Percentiles rank a stretch among this genome's conserved stretches.
Evolutionary conservation across 2,797 vertebrate species (phyloP).

Genomic region (Strix occidentalis): DNA sequence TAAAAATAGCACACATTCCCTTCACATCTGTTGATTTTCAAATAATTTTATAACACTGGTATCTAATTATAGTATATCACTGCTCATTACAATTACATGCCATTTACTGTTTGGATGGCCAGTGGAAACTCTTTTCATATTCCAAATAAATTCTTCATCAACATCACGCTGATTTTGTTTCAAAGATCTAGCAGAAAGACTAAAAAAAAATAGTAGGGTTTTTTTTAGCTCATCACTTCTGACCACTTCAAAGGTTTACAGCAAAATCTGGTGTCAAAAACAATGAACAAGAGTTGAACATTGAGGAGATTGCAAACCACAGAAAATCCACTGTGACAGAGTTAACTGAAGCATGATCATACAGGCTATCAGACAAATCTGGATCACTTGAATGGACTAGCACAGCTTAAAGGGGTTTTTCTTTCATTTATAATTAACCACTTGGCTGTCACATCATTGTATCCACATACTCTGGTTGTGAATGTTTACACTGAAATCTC

Average conservation of each 20-base stretch:
- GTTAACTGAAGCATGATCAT: slow-evolving; percentile 35
- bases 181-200: not conserved
- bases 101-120: not conserved
- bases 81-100: not conserved
- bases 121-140: not conserved
- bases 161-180: not conserved
- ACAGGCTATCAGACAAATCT: slow-evolving; percentile 56
- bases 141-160: not conserved
- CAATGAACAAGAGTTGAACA: not conserved
- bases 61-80: not conserved
- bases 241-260: slow-evolving; percentile 7
- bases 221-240: not conserved
- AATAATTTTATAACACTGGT: not conserved
- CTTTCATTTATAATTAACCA: slow-evolving; percentile 67
- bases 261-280: not conserved
- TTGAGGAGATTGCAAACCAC: not conserved
- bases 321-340: slow-evolving; percentile 53
- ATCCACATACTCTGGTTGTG: not conserved
- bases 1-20: not conserved
- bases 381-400: slow-evolving; percentile 46
- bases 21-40: not conserved
- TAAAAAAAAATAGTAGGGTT: not conserved
- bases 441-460: slow-evolving; percentile 28
- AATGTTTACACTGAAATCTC: not conserved
- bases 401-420: slow-evolving; percentile 39